These are phyloP conservation scores for Mionectes macconnelli DNA, from an alignment of 2,113 vertebrate species.

Conservation along the genomic window DNA sequence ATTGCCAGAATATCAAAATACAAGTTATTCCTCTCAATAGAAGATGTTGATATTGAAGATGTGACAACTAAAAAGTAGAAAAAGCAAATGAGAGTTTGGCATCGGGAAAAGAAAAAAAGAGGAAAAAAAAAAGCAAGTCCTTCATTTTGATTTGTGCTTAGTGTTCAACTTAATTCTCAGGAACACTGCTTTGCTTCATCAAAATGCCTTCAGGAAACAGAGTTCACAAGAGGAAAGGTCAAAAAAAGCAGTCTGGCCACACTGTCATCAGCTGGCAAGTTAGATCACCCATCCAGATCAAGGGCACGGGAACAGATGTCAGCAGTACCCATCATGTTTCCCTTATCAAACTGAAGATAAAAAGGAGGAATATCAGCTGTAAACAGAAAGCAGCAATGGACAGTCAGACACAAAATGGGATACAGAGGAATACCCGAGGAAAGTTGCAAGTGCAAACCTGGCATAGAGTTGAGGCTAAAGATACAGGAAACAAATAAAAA, in stretches of 20 bases:
- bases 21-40: not conserved
- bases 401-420: not conserved
- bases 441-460: not conserved
- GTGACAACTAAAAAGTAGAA: not conserved
- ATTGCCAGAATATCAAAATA: not conserved
- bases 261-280: not conserved
- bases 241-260: not conserved
- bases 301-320: not conserved
- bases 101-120: not conserved
- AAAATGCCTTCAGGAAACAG: not conserved
- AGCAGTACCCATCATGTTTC: not conserved
- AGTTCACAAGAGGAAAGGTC: not conserved
- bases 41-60: not conserved
- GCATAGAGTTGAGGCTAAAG: not conserved
- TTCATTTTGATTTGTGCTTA: not conserved
- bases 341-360: not conserved
- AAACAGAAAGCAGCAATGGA: not conserved
- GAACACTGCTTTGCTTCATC: not conserved
- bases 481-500: not conserved
- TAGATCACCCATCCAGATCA: not conserved
- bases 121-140: fast-evolving
- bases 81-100: not conserved
- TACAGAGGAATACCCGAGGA: not conserved
- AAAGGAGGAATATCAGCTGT: not conserved
- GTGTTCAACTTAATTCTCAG: not conserved